Base-by-base conservation (phyloP, 2,113 vertebrate species). In the Rhinoderma darwinii region DNA sequence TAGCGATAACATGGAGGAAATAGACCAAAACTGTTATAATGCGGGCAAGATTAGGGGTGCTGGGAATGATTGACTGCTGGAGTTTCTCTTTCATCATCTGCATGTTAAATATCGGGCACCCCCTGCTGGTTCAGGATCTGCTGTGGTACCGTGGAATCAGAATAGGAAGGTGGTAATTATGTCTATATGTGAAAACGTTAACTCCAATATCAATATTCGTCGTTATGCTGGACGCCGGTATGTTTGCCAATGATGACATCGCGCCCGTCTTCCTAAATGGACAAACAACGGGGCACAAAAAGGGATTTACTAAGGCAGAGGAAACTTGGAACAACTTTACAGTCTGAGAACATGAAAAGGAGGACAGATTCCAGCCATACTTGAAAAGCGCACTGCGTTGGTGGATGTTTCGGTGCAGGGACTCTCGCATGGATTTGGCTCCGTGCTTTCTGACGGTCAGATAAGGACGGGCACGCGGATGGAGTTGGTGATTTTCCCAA, bases 391-490 rank as follows among this genome's bases (percentile, higher is more conserved):
- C 27, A 12, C 10, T 27, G 68, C 41, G 68, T 72, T 41, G 68
- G 68, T 22, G 68, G 68, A 72, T 9, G 37, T 22, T 72, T 72
- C 35, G 25, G 68, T 41, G 68, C 68, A 25, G 18, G 25, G 37
- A 11, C 32, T 37, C 68, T 37, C 35, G 68, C 20, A 41, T 25
- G 37, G 68, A 81, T 37, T 81, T 81, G 78, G 78, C 78, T 41
- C 35, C 2, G 51, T 32, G 7, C 75, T 14, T 56, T 43, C 5
- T 56, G 51, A 20, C 54, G 78, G 51, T 61, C 78, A 61, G 51
- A 39, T 39, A 56, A 56, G 54, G 51, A 81, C 47, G 51, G 22
- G 15, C 4, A 63, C 22, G 78, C 35, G 14, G 50, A 81, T 56
- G 54, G 51, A 35, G 4, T 56, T 35, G 78, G 51, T 56, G 32